Evolutionary conservation across 2,888 invertebrate species (phyloP), one percentile per base, ranked within the genome.

Genomic region (Acleris literana): DNA sequence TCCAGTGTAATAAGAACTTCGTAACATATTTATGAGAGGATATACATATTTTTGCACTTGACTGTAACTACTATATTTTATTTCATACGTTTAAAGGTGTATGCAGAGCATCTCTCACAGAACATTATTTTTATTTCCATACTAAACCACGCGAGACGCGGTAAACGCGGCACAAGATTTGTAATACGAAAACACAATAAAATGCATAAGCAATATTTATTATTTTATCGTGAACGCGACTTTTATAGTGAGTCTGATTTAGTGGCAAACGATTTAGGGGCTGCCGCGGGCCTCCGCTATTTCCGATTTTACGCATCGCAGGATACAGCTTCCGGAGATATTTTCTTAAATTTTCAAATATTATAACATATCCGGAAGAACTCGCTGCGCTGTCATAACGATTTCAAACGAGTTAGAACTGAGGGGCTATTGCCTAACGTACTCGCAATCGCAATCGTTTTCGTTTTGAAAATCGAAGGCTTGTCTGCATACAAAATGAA

Each of bases 241-340:
- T 84, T 90, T 91, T 88, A 91, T 90, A 82, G 88, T 85, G 82
- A 83, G 77, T 84, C 79, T 90, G 90, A 90, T 90, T 88, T 90
- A 90, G 82, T 82, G 77, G 75, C 83, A 82, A 88, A 82, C 86
- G 83, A 80, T 84, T 83, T 79, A 76, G 84, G 85, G 87, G 78
- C 71, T 73, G 81, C 74, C 73, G 84, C 85, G 85, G 87, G 77
- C 70, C 72, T 80, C 73, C 73, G 84, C 85, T 78, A 89, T 90
- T 90, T 90, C 84, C 88, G 88, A 90, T 91, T 91, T 88, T 80
- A 84, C 85, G 90, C 85, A 78, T 78, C 82, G 80, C 70, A 82
- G 78, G 78, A 64, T 78, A 63, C 73, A 71, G 76, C 76, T 82
- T 79, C 77, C 78, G 74, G 77, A 75, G 74, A 78, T 81, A 82